Percentiles rank a stretch among this genome's conserved stretches.
Evolutionary conservation across 2,113 vertebrate genomes (phyloP).

Genomic region (Odontesthes bonariensis): DNA sequence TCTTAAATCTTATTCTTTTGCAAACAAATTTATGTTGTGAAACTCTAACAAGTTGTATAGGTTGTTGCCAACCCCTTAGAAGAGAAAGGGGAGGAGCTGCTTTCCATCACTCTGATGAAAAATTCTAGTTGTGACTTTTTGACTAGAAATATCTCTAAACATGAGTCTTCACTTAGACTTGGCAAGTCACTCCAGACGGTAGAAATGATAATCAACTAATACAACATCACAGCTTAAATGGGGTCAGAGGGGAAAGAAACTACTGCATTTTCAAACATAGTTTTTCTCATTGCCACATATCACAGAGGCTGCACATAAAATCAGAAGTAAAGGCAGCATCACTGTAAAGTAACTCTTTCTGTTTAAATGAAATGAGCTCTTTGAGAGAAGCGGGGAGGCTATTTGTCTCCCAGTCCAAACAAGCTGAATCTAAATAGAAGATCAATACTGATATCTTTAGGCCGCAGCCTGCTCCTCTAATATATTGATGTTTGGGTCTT

Average conservation of each 20-base stretch:
- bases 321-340: conserved; percentile 30
- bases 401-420: conserved; percentile 76
- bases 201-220: conserved; percentile 26
- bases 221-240: background rate
- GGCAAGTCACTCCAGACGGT: conserved; percentile 15
- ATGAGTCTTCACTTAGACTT: conserved; percentile 3
- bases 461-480: conserved; percentile 74
- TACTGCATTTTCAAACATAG: conserved; percentile 3
- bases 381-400: conserved; percentile 56
- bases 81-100: no score
- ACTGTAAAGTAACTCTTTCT: conserved; percentile 44
- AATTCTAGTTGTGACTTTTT: conserved; percentile 25
- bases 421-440: conserved; percentile 68
- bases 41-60: no score
- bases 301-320: conserved; percentile 25
- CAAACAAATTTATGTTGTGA: no score
- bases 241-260: background rate
- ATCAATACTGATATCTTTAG: conserved; percentile 84
- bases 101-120: conserved; percentile 41
- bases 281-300: conserved; percentile 5
- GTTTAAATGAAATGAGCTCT: conserved; percentile 74
- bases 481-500: conserved; percentile 80
- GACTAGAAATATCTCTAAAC: conserved; percentile 29
- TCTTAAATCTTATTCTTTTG: no score
- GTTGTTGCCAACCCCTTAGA: no score